Evolutionary conservation across 2,797 vertebrate genomes (phyloP).

Genomic region (Parauchenoglanis ngamensis): DNA sequence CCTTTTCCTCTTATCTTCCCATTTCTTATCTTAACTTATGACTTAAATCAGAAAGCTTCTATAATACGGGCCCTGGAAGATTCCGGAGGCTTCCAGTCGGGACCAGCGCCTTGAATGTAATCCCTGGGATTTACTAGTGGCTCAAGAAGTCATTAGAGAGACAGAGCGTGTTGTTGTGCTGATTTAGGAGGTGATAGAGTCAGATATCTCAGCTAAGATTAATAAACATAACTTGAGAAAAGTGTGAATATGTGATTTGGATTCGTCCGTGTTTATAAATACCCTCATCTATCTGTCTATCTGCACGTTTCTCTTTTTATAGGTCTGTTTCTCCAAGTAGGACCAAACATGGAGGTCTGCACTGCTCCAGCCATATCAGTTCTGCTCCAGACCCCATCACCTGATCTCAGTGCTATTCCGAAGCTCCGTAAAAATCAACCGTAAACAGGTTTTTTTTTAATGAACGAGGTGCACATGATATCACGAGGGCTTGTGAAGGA

Average conservation of each 20-base stretch:
- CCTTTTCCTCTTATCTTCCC: no score
- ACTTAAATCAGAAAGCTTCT: no score
- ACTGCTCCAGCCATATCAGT: neutral
- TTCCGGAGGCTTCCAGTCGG: neutral
- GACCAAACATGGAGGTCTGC: conserved; percentile 17
- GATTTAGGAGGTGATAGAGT: neutral
- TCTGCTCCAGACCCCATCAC: neutral
- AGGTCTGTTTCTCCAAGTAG: conserved; percentile 21
- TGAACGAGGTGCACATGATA: neutral
- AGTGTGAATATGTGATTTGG: conserved; percentile 55
- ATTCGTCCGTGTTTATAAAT: conserved; percentile 60
- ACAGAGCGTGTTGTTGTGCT: neutral
- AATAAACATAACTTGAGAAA: conserved; percentile 52
- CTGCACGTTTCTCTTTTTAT: conserved; percentile 47
- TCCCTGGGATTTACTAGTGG: neutral
- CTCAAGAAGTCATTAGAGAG: neutral
- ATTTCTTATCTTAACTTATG: no score
- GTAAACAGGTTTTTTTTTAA: neutral
- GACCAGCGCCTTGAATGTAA: neutral
- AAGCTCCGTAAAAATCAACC: neutral
- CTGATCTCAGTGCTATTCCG: neutral
- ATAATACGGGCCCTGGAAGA: neutral
- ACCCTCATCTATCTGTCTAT: conserved; percentile 43
- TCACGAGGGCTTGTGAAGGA: neutral
- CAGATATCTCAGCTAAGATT: neutral